Evolutionary conservation across 2,888 invertebrate species (phyloP), one percentile per base, ranked within the genome.

Genomic region (Himalopsyche tibetana): DNA sequence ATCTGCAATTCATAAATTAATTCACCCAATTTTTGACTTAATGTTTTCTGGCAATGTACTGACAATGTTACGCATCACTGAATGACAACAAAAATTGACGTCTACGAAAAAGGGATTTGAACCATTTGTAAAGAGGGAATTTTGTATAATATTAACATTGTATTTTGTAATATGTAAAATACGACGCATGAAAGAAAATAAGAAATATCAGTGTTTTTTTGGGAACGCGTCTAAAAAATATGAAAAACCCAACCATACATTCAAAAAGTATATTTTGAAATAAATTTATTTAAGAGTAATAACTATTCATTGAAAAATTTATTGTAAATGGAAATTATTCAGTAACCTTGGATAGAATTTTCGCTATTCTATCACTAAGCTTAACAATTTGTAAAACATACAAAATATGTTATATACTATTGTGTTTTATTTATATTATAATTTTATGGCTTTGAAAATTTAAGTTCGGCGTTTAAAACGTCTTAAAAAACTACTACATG

Each of bases 111-210:
- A 63, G 63, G 63, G 63, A 63, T 63, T 63, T 19, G 19, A 63
- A 11, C 63, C 19, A 63, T 63, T 63, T 63, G 63, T 63, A 63
- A 19, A 63, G 63, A 19, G 63, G 19, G 19, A 19, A 19, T 63
- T 63, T 63, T 63, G 63, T 63, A 63, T 63, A 63, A 63, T 63
- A 63, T 63, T 63, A 63, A 63, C 63, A 63, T 63, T 63, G 63
- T 63, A 63, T 63, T 63, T 28, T 63, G 63, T 63, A 63, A 63
- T 63, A 63, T 63, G 63, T 63, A 63, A 63, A 63, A 63, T 63
- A 63, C 63, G 63, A 63, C 63, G 63, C 19, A 63, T 63, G 63
- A 19, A 63, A n/a, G 63, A 63, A 63, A 63, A 63, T 63, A 63
- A 63, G 9, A 63, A 63, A 63, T 28, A 63, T 63, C 63, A 63